Percentiles rank a stretch among this genome's conserved stretches.
Evolutionary conservation across 2,888 invertebrate species (phyloP).

Genomic region (Masnerella sp.): DNA sequence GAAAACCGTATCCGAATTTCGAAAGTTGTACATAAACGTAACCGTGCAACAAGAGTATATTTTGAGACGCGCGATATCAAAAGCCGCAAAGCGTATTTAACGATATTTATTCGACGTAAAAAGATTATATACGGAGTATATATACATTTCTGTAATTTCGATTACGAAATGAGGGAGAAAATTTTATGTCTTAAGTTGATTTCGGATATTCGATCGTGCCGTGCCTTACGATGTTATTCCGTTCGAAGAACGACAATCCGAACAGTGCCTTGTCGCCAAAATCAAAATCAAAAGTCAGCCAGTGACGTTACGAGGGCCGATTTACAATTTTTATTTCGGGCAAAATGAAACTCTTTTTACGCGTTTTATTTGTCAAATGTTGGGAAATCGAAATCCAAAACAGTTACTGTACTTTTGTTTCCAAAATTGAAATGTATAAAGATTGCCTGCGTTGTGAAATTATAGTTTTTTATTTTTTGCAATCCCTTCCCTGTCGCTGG

Average conservation of each 20-base stretch:
- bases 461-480: neutral
- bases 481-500: too few relatives aligned
- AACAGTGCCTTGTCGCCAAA: slow-evolving; percentile 38
- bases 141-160: slow-evolving; percentile 33
- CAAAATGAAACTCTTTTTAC: neutral
- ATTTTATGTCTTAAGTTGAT: too few relatives aligned
- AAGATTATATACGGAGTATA: slow-evolving; percentile 31
- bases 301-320: too few relatives aligned
- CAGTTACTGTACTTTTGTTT: too few relatives aligned
- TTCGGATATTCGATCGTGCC: too few relatives aligned
- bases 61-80: slow-evolving; percentile 30
- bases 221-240: slow-evolving; percentile 43
- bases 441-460: too few relatives aligned
- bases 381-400: too few relatives aligned
- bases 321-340: neutral
- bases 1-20: slow-evolving; percentile 1
- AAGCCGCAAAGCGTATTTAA: slow-evolving; percentile 32
- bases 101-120: slow-evolving; percentile 46
- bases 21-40: neutral
- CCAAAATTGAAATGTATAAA: too few relatives aligned
- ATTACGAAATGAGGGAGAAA: slow-evolving; percentile 19
- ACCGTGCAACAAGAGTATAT: slow-evolving; percentile 11
- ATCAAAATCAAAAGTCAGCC: slow-evolving; percentile 1
- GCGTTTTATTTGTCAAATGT: too few relatives aligned
- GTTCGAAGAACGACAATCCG: slow-evolving; percentile 27